A percentile compares a stretch with the other conserved stretches of the same genome.
These are phyloP conservation scores for Oreohelix idahoensis DNA, from an alignment of 1,140 invertebrate genomes.

Conservation along the genomic window DNA sequence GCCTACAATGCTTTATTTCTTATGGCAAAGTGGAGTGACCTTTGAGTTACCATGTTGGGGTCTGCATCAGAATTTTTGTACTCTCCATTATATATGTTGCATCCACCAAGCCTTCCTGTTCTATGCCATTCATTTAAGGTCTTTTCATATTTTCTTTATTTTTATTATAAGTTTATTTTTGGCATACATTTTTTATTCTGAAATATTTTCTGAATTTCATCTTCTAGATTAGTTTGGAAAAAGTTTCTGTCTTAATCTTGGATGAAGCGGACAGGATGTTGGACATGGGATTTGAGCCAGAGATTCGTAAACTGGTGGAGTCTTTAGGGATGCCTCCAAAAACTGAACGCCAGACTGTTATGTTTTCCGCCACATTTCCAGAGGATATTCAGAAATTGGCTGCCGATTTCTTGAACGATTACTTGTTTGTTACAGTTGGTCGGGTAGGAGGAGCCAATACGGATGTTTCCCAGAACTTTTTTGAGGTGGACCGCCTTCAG, in stretches of 20 bases:
- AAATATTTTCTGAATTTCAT: too few species aligned
- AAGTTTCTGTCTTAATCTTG: constrained; percentile 86
- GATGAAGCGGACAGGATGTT: constrained; percentile 99
- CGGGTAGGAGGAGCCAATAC: constrained; percentile 90
- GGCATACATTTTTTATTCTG: too few species aligned
- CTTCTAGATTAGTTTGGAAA: constrained; percentile 76
- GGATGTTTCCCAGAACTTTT: constrained; percentile 89
- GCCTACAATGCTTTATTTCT: too few species aligned
- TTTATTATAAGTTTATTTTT: too few species aligned
- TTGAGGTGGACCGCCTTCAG: constrained; percentile 79
- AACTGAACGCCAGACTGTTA: constrained; percentile 83
- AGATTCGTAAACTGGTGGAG: constrained; percentile 83
- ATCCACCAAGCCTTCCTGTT: too few species aligned
- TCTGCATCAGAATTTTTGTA: too few species aligned
- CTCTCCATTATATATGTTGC: too few species aligned
- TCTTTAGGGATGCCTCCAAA: constrained; percentile 83
- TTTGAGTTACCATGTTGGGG: too few species aligned
- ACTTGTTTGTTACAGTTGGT: constrained; percentile 89
- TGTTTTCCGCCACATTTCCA: constrained; percentile 95
- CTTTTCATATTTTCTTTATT: too few species aligned
- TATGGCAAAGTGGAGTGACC: too few species aligned
- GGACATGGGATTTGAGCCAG: constrained; percentile 86
- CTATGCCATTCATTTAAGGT: too few species aligned
- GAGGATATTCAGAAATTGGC: constrained; percentile 86
- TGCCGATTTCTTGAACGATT: constrained; percentile 81